phyloP scores from a whole-genome alignment of 2,113 vertebrate genomes.

The Oncorhynchus gorbuscha region DNA sequence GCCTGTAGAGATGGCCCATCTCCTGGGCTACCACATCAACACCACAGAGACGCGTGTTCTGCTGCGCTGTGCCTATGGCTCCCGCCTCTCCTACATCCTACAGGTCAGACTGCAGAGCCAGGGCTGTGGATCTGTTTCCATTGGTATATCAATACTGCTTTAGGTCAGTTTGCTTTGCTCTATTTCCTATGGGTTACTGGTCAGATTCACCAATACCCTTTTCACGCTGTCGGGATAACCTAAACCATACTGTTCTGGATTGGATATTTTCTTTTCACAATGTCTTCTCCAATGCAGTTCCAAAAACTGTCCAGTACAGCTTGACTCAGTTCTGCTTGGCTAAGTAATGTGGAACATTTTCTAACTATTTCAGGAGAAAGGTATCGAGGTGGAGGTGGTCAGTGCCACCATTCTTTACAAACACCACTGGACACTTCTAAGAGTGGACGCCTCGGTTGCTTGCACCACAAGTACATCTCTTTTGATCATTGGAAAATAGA shows the following conservation, averaged over 20 bases:
- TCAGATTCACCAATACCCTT: background rate
- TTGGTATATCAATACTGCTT: background rate
- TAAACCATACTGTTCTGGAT: background rate
- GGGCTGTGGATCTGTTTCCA: background rate
- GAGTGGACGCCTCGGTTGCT: slow-evolving; percentile 43
- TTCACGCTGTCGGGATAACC: background rate
- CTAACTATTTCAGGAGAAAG: slow-evolving; percentile 24
- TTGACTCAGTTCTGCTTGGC: background rate
- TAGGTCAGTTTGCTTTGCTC: background rate
- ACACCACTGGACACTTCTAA: slow-evolving; percentile 48
- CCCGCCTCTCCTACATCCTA: slow-evolving; percentile 30
- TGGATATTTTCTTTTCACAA: too few species aligned
- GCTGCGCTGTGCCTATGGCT: slow-evolving; percentile 38
- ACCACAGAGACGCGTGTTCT: slow-evolving; percentile 26
- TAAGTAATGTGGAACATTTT: background rate
- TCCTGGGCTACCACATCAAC: slow-evolving; percentile 43
- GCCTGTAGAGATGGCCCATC: slow-evolving; percentile 28
- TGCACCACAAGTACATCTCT: slow-evolving; percentile 38
- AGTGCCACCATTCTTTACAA: slow-evolving; percentile 49
- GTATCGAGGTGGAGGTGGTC: slow-evolving; percentile 35
- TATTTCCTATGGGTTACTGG: background rate
- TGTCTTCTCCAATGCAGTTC: too few species aligned
- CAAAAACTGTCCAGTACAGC: background rate
- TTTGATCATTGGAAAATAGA: background rate
- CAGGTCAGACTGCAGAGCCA: slow-evolving; percentile 25